Evolutionary conservation across 1,140 invertebrate species (phyloP), one percentile per base, ranked within the genome.

Genomic region (Amphibalanus amphitrite): DNA sequence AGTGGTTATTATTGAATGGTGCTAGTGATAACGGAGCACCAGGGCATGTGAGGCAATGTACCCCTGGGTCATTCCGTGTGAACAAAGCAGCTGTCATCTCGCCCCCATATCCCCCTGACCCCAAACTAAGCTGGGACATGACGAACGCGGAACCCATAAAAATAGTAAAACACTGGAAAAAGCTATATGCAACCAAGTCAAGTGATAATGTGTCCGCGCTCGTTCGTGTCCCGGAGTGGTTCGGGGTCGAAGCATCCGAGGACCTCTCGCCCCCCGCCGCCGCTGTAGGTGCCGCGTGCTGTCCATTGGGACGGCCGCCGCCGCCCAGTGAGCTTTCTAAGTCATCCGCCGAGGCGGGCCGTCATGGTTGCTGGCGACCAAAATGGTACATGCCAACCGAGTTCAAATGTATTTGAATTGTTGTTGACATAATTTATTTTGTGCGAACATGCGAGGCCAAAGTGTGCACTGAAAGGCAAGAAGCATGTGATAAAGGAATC

Each of bases 381-480:
- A 59, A 59, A 59, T 59, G 47, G 47, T 59, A 59, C 47, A 59
- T 59, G 47, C 47, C 47, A 59, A 59, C 47, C 47, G 47, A 59
- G 47, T 59, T 59, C 47, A 59, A 59, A 59, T 59, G 47, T 23
- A 59, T 59, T 59, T 59, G 47, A 59, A 59, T 59, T 59, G 20
- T 59, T 59, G 47, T 59, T 59, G 47, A 59, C 47, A 59, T 59
- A 59, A 59, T 13, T 59, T 59, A 59, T 59, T 59, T 59, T 59
- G 47, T 23, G 47, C 47, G 47, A 59, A 59, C 47, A 59, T 59
- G 47, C 47, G 47, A 59, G 47, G 47, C 47, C 47, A 59, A 59
- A 59, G 47, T 59, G 47, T 59, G 47, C 47, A 59, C 47, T 59
- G 47, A 59, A 59, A 59, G 47, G 47, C 47, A 20, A 13, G 47